Conservation (phyloP, 2,888 invertebrate genomes). For the Colostygia pectinataria region DNA sequence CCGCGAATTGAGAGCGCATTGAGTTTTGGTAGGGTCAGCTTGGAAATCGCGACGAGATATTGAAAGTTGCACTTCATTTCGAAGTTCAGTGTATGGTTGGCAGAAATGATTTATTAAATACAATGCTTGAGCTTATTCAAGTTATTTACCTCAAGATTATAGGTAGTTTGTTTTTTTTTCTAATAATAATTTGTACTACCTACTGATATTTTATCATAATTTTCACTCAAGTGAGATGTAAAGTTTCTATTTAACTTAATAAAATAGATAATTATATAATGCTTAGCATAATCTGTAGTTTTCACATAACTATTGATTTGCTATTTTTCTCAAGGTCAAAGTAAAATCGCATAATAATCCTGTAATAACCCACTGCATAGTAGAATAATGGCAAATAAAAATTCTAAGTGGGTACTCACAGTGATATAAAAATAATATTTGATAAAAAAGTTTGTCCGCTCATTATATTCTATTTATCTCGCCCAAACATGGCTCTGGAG, state of each 20-base stretch:
- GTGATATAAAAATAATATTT: conserved; percentile 45
- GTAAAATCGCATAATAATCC: background rate
- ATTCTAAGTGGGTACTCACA: conserved; percentile 19
- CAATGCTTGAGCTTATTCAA: conserved; percentile 1
- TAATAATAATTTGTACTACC: too few species aligned
- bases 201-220: too few species aligned
- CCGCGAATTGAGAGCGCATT: conserved; percentile 81
- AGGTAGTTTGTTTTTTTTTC: too few species aligned
- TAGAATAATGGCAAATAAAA: conserved; percentile 28
- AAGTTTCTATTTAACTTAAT: too few species aligned
- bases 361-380: background rate
- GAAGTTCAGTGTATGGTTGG: conserved; percentile 46
- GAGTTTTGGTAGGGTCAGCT: conserved; percentile 78
- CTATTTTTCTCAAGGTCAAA: conserved; percentile 2
- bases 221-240: too few species aligned
- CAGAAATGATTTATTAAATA: conserved; percentile 34
- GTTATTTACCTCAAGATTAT: too few species aligned
- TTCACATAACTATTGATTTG: background rate
- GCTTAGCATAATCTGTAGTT: too few species aligned
- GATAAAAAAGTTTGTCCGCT: conserved; percentile 50
- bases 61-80: conserved; percentile 59
- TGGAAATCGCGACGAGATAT: conserved; percentile 70
- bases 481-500: conserved; percentile 68
- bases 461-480: conserved; percentile 70
- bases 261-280: background rate